A percentile compares a stretch with the other conserved stretches of the same genome.
Evolutionary conservation across 2,113 vertebrate genomes (phyloP).

Genomic region (Perca flavescens): DNA sequence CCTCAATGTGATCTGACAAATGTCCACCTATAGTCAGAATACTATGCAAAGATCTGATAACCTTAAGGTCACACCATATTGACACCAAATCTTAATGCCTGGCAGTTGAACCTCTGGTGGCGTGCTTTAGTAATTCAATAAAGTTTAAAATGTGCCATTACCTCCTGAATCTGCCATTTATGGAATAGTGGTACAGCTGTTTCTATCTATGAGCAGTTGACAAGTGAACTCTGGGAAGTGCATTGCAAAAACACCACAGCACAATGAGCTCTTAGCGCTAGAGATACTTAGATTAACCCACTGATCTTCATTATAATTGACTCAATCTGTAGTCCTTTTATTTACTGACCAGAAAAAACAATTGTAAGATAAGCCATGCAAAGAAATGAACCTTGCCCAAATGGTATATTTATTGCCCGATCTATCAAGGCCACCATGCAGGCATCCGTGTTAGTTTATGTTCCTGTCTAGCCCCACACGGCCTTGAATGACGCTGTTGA

Average conservation of each 20-base stretch:
- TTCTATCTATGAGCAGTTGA: conserved; percentile 7
- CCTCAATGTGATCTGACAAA: background rate
- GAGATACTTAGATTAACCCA: conserved; percentile 9
- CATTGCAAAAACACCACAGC: background rate
- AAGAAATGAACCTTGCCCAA: conserved; percentile 46
- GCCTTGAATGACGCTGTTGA: conserved; percentile 36
- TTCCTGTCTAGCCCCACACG: conserved; percentile 20
- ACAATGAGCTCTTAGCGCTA: background rate
- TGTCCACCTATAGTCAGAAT: background rate
- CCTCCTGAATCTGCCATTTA: background rate
- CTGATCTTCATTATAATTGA: conserved; percentile 45
- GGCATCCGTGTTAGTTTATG: conserved; percentile 59
- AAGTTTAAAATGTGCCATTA: conserved; percentile 8
- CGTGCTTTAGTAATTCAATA: background rate
- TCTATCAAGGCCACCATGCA: conserved; percentile 47
- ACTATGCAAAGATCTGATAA: background rate
- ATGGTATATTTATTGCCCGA: conserved; percentile 51
- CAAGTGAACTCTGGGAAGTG: conserved; percentile 14
- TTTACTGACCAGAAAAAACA: conserved; percentile 35
- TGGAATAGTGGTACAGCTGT: background rate
- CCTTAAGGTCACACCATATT: background rate
- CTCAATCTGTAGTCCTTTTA: conserved; percentile 17
- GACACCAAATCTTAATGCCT: background rate
- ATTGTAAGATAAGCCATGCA: conserved; percentile 20
- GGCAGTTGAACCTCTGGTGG: background rate